Percentiles rank a stretch among this genome's conserved stretches.
phyloP scores from a whole-genome alignment of 2,888 invertebrate species.

The Mesochorus sp. region DNA sequence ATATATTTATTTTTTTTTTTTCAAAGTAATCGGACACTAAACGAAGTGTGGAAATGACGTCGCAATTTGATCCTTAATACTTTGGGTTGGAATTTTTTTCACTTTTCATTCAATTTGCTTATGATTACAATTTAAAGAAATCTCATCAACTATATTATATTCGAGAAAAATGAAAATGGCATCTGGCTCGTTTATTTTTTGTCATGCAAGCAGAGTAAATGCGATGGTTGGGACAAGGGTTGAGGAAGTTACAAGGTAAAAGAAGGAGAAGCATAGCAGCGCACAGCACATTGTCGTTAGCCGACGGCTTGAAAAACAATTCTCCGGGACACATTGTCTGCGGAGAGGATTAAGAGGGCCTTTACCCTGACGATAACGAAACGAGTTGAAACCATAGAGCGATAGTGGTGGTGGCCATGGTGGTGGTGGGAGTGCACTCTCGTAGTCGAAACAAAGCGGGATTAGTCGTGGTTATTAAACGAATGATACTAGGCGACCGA shows the following conservation, averaged over 20 bases:
- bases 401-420: not conserved
- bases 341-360: constrained; percentile 64
- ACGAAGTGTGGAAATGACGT: too few species aligned
- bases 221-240: constrained; percentile 6
- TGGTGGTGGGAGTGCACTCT: constrained; percentile 1
- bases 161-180: not conserved
- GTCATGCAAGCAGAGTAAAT: not conserved
- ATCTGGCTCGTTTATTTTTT: constrained; percentile 4
- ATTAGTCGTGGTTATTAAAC: constrained; percentile 69
- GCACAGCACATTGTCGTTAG: constrained; percentile 56
- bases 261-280: constrained; percentile 27
- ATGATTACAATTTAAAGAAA: constrained; percentile 18
- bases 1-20: too few species aligned
- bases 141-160: not conserved
- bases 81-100: too few species aligned
- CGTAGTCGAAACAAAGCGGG: constrained; percentile 65
- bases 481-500: constrained; percentile 63
- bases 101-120: too few species aligned
- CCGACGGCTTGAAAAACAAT: constrained; percentile 63
- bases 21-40: too few species aligned
- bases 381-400: constrained; percentile 62
- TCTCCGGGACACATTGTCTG: constrained; percentile 65
- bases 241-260: constrained; percentile 7
- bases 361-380: constrained; percentile 66
- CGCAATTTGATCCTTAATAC: too few species aligned